phyloP scores from a whole-genome alignment of 2,797 vertebrate species.

The Eulemur mongoz region DNA sequence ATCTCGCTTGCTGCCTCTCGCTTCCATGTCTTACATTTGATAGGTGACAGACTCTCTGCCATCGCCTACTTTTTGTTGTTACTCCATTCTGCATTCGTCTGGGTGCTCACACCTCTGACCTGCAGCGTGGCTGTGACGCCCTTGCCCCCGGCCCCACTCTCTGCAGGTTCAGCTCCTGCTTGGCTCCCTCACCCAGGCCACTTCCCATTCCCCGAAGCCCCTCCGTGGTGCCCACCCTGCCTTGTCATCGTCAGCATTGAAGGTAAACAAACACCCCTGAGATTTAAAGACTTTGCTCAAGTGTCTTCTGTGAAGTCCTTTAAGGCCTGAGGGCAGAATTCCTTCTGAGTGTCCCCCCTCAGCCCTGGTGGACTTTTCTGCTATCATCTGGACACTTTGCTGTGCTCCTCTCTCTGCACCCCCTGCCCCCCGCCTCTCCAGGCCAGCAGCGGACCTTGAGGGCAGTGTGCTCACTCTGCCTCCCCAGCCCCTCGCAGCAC shows the following conservation, averaged over 20 bases:
- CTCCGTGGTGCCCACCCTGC: neutral
- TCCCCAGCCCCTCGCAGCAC: neutral
- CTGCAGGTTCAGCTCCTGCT: rapidly evolving
- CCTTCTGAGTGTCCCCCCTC: neutral
- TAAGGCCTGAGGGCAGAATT: neutral
- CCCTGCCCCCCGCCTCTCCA: no score
- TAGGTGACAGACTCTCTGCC: neutral
- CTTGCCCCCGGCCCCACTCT: neutral
- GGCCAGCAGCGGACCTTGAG: neutral
- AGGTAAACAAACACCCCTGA: no score
- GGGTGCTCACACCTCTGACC: neutral
- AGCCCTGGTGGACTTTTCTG: neutral
- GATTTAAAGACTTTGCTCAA: neutral
- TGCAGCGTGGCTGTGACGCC: neutral
- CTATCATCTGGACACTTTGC: neutral
- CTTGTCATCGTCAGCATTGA: neutral
- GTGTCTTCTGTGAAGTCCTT: neutral
- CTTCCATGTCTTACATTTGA: neutral
- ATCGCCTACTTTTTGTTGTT: neutral
- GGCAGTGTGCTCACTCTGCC: rapidly evolving
- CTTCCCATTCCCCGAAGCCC: neutral
- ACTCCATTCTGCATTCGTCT: rapidly evolving
- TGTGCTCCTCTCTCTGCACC: neutral
- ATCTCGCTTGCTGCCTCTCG: no score
- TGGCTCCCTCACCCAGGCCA: neutral